Conservation (phyloP, 2,797 vertebrate genomes). For the Enteromius trimaculatus region DNA sequence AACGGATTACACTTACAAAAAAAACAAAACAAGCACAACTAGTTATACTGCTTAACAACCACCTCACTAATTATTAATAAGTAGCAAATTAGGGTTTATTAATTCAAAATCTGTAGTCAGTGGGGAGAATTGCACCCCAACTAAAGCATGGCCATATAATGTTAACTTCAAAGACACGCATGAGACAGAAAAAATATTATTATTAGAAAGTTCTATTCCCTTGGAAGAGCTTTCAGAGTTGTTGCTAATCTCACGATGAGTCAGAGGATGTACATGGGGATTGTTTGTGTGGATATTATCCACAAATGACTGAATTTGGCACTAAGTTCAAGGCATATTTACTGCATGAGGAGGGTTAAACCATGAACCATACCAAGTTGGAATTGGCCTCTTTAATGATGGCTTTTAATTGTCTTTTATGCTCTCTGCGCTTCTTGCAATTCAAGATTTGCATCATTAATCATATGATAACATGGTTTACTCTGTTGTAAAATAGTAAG, state of each 20-base stretch:
- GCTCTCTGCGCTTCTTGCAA: background rate
- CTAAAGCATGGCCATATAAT: background rate
- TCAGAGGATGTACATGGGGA: slow-evolving; percentile 7
- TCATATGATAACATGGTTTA: background rate
- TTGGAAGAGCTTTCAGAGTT: background rate
- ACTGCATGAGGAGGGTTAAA: background rate
- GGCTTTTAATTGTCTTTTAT: background rate
- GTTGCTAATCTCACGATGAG: background rate
- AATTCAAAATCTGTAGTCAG: background rate
- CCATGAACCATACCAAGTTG: background rate
- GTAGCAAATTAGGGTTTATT: background rate
- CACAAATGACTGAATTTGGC: slow-evolving; percentile 9
- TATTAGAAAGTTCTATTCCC: background rate
- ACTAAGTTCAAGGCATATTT: slow-evolving; percentile 12
- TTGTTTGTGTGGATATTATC: slow-evolving; percentile 10
- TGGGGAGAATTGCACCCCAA: background rate
- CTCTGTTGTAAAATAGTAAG: background rate
- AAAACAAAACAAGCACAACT: background rate
- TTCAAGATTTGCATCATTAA: background rate
- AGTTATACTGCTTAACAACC: background rate
- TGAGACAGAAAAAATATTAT: background rate
- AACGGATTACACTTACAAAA: background rate
- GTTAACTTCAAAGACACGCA: background rate
- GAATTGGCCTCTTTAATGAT: background rate
- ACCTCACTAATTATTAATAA: background rate